Conservation (phyloP, 2,797 vertebrate species). For the Syngnathus rostellatus region DNA sequence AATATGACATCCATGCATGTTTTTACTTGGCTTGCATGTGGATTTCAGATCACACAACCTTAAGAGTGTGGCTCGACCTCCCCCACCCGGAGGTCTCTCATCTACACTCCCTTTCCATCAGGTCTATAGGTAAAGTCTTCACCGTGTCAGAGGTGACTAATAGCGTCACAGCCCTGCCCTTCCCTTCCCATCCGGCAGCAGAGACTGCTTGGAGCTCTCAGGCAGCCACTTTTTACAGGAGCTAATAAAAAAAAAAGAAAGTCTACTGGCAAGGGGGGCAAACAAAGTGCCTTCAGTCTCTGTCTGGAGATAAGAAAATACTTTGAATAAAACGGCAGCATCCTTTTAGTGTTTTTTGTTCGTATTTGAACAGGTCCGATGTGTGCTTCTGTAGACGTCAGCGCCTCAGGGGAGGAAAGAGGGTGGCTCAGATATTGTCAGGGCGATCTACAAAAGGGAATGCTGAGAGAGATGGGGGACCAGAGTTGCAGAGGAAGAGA, state of each 20-base stretch:
- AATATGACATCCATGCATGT: conserved; percentile 20
- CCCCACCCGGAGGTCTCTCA: conserved; percentile 32
- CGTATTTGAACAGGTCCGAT: conserved; percentile 44
- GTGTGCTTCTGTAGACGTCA: conserved; percentile 32
- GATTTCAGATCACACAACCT: conserved; percentile 18
- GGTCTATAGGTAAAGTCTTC: conserved; percentile 46
- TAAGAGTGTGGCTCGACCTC: conserved; percentile 22
- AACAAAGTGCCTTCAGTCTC: conserved; percentile 39
- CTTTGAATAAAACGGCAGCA: conserved; percentile 26
- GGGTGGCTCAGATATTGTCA: conserved; percentile 40
- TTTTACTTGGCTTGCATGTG: conserved; percentile 19
- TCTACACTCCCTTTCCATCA: conserved; percentile 56
- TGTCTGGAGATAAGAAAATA: conserved; percentile 22
- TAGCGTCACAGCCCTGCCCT: conserved; percentile 49
- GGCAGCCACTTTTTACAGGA: conserved; percentile 38
- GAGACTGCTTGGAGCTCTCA: conserved; percentile 37
- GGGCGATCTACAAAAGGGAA: conserved; percentile 41
- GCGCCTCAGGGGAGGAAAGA: conserved; percentile 35
- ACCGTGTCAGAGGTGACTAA: conserved; percentile 64
- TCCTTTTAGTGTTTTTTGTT: conserved; percentile 42
- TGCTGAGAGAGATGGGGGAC: conserved; percentile 44
- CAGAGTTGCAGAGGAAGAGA: conserved; percentile 30
- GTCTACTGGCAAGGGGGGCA: conserved; percentile 42
- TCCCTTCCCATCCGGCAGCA: conserved; percentile 14
- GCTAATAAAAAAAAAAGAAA: conserved; percentile 18